phyloP scores from a whole-genome alignment of 2,113 vertebrate genomes.

The Laterallus jamaicensis region DNA sequence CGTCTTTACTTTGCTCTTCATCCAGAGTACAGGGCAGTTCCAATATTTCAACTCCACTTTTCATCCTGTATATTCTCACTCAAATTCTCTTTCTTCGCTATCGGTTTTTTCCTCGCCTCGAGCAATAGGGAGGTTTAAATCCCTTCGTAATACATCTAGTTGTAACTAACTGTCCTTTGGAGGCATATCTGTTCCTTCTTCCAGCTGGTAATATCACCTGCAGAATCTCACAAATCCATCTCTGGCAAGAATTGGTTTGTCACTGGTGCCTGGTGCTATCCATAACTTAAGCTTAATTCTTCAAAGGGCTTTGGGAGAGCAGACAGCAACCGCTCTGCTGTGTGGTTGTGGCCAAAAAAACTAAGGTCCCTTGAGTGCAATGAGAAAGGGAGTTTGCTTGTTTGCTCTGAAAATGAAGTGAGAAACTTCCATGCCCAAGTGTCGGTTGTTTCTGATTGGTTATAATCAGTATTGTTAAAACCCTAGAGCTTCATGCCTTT shows the following conservation, averaged over 20 bases:
- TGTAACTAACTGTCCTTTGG: constrained; percentile 36
- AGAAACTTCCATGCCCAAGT: background rate
- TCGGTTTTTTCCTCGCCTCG: rapidly evolving
- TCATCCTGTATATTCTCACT: background rate
- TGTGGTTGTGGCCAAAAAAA: background rate
- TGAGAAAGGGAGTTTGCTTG: background rate
- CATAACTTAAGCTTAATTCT: background rate
- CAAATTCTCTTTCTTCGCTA: background rate
- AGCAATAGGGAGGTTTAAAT: constrained; percentile 37
- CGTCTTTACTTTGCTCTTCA: background rate
- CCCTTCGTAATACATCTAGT: background rate
- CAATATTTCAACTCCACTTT: background rate
- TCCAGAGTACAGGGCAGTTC: background rate
- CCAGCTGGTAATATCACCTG: constrained; percentile 3
- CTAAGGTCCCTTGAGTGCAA: background rate
- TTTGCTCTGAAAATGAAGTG: background rate
- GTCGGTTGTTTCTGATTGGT: background rate
- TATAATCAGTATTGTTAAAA: background rate
- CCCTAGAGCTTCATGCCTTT: background rate
- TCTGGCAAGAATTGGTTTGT: constrained; percentile 32
- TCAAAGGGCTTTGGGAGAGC: background rate
- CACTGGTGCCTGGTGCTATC: background rate
- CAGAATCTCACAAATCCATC: constrained; percentile 31
- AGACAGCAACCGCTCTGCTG: background rate
- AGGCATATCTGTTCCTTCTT: background rate